These are phyloP conservation scores for Atractosteus spatula DNA, from an alignment of 2,113 vertebrate species.

Conservation along the genomic window DNA sequence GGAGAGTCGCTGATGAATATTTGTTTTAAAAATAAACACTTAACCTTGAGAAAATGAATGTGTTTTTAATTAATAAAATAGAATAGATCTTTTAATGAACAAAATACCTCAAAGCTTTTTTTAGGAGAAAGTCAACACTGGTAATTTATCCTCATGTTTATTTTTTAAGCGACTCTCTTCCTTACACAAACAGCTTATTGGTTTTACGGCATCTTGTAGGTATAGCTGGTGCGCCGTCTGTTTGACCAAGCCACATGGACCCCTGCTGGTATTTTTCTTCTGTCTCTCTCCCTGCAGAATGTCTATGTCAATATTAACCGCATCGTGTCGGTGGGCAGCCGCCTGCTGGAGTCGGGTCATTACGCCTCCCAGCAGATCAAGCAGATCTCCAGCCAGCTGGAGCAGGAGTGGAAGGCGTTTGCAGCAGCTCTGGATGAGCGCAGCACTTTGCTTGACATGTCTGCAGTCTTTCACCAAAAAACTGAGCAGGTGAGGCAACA, in stretches of 20 bases:
- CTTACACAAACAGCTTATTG: neutral
- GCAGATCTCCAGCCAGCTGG: slow-evolving; percentile 91
- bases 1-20: too few species aligned
- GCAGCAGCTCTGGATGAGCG: slow-evolving; percentile 94
- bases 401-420: slow-evolving; percentile 97
- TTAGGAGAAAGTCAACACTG: neutral
- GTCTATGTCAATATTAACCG: slow-evolving; percentile 98
- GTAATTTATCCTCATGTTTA: neutral
- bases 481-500: slow-evolving; percentile 83
- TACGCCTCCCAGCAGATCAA: slow-evolving; percentile 96
- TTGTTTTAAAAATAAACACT: too few species aligned
- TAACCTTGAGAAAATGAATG: too few species aligned
- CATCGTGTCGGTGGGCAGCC: slow-evolving; percentile 93
- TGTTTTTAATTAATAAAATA: too few species aligned
- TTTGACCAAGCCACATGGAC: neutral
- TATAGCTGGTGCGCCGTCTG: neutral
- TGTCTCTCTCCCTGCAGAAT: slow-evolving; percentile 66
- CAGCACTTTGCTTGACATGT: slow-evolving; percentile 92
- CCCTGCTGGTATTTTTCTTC: neutral
- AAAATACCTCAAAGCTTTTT: neutral
- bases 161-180: neutral
- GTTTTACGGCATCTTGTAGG: neutral
- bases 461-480: slow-evolving; percentile 94
- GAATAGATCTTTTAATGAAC: too few species aligned
- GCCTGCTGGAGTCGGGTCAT: slow-evolving; percentile 91